Evolutionary conservation across 1,140 invertebrate genomes (phyloP).

Genomic region (Bombyx mandarina): DNA sequence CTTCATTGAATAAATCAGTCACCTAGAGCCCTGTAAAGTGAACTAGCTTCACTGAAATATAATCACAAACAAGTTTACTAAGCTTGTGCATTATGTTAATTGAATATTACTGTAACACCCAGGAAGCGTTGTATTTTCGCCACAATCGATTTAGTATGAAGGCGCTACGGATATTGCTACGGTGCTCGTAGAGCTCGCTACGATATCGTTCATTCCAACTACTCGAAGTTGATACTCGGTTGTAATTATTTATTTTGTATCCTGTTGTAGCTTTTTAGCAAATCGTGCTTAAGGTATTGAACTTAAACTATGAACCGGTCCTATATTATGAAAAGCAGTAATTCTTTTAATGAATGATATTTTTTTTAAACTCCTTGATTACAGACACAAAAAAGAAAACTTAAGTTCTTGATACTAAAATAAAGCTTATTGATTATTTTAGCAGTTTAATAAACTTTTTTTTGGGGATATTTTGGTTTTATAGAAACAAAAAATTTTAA

Average conservation of each 20-base stretch:
- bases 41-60: too few species aligned
- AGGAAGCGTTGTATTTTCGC: conserved; percentile 17
- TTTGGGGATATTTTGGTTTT: too few species aligned
- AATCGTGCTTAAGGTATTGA: neutral
- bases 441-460: neutral
- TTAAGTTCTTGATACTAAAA: neutral
- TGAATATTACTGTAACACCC: neutral
- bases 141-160: conserved; percentile 17
- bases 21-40: too few species aligned
- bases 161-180: conserved; percentile 6
- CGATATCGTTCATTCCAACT: conserved; percentile 1
- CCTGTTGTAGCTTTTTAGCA: neutral
- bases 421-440: neutral
- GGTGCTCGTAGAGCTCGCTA: conserved; percentile 7
- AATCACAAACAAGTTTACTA: too few species aligned
- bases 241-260: too few species aligned
- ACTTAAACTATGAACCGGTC: neutral
- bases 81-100: too few species aligned
- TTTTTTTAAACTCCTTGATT: neutral
- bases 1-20: too few species aligned
- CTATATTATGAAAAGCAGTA: neutral
- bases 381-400: neutral
- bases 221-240: too few species aligned
- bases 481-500: too few species aligned
- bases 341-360: neutral